Evolutionary conservation across 2,797 vertebrate species (phyloP).

Genomic region (Acipenser transmontanus): DNA sequence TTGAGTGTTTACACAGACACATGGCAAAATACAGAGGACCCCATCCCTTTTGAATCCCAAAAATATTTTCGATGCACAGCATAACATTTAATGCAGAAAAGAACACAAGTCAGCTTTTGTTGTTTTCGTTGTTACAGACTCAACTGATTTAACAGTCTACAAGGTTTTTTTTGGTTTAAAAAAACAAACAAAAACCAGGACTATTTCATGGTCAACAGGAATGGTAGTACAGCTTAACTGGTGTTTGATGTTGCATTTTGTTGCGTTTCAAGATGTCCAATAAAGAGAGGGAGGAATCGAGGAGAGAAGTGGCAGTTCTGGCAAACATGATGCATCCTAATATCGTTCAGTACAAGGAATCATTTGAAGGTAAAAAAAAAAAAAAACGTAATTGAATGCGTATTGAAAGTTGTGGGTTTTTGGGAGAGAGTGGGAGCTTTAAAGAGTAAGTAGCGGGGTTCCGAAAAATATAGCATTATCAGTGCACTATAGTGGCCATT

Average conservation of each 20-base stretch:
- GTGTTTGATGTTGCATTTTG: constrained; percentile 20
- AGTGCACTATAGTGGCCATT: background rate
- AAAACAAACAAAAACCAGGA: too few relatives aligned
- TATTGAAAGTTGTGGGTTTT: constrained; percentile 8
- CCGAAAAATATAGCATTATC: background rate
- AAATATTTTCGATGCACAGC: too few relatives aligned
- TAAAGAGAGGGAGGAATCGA: constrained; percentile 90
- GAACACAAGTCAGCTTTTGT: too few relatives aligned
- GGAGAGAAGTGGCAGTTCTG: constrained; percentile 90
- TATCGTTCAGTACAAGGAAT: constrained; percentile 91
- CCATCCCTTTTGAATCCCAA: too few relatives aligned
- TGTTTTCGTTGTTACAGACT: too few relatives aligned
- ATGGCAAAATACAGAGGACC: too few relatives aligned
- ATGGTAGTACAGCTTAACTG: background rate
- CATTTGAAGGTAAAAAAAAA: constrained; percentile 84
- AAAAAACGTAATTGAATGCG: background rate
- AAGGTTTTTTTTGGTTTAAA: too few relatives aligned
- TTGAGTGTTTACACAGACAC: too few relatives aligned
- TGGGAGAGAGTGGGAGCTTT: background rate
- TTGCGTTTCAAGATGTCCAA: constrained; percentile 77
- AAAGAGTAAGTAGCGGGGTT: background rate
- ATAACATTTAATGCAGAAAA: too few relatives aligned
- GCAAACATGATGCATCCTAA: constrained; percentile 98
- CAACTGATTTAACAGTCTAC: too few relatives aligned
- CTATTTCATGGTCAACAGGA: too few relatives aligned